These are phyloP conservation scores for Peromyscus californicus DNA, from an alignment of 2,113 vertebrate genomes.

Conservation along the genomic window DNA sequence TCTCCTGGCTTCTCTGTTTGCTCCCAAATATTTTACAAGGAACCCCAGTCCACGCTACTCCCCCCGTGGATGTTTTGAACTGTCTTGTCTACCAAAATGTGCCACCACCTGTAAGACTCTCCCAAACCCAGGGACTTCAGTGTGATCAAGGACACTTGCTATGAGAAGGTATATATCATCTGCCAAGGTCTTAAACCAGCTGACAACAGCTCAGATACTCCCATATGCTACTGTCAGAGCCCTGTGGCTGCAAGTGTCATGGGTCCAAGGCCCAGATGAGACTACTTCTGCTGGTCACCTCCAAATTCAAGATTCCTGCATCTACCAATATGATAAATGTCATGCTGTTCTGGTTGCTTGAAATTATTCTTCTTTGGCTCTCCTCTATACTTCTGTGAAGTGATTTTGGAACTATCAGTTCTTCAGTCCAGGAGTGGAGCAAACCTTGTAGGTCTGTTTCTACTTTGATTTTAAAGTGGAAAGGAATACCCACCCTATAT, in stretches of 20 bases:
- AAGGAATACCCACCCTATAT: rapidly evolving
- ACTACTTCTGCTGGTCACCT: neutral
- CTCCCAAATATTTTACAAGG: neutral
- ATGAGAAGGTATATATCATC: neutral
- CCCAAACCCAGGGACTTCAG: neutral
- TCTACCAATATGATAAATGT: constrained; percentile 12
- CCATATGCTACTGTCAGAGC: neutral
- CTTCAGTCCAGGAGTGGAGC: neutral
- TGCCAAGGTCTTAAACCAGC: constrained; percentile 8
- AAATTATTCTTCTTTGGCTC: constrained; percentile 47
- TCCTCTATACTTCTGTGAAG: constrained; percentile 62
- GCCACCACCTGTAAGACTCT: neutral
- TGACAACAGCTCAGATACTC: neutral
- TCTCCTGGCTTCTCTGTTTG: rapidly evolving
- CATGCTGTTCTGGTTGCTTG: constrained; percentile 50
- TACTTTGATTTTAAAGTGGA: neutral
- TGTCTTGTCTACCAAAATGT: neutral
- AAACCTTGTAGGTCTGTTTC: neutral
- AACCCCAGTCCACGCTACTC: neutral
- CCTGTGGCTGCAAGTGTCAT: rapidly evolving
- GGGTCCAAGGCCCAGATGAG: neutral
- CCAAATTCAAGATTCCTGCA: neutral
- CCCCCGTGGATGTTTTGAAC: neutral
- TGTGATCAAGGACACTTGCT: neutral
- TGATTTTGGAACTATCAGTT: constrained; percentile 69